phyloP scores from a whole-genome alignment of 2,797 vertebrate species.

The Ptychadena robeensis region DNA sequence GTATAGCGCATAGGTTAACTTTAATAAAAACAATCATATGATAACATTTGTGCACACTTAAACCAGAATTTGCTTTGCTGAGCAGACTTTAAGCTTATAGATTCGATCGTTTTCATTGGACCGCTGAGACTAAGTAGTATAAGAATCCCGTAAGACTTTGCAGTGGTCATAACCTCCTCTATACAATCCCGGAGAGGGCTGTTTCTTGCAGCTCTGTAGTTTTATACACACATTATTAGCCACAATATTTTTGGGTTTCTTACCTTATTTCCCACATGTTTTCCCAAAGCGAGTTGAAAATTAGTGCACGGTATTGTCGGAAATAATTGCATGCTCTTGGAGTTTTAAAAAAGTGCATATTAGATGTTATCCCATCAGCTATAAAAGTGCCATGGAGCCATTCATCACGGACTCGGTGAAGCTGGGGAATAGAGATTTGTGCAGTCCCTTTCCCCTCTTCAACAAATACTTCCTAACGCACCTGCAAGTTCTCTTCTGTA shows the following conservation, averaged over 20 bases:
- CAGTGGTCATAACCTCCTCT: conserved; percentile 63
- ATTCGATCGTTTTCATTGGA: conserved; percentile 50
- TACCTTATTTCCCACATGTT: conserved; percentile 67
- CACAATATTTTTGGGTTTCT: conserved; percentile 67
- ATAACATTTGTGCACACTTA: neutral
- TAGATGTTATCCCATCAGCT: conserved; percentile 64
- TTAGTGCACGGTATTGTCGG: conserved; percentile 68
- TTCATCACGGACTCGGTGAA: conserved; percentile 19
- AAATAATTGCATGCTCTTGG: conserved; percentile 65
- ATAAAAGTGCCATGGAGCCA: conserved; percentile 63
- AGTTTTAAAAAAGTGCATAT: conserved; percentile 63
- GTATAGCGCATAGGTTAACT: too few relatives aligned
- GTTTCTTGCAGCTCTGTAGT: conserved; percentile 64
- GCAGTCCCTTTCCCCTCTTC: neutral
- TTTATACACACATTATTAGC: conserved; percentile 67
- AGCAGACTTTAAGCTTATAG: conserved; percentile 60
- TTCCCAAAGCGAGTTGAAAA: conserved; percentile 70
- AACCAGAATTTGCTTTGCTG: neutral
- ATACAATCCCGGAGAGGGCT: conserved; percentile 65
- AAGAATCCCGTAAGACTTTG: conserved; percentile 58
- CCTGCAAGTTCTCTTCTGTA: neutral
- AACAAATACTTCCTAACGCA: neutral
- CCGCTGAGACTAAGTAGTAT: conserved; percentile 60
- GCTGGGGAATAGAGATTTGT: conserved; percentile 11
- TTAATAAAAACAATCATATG: neutral